Evolutionary conservation across 2,888 invertebrate species (phyloP).

Genomic region (Stomorhina lunata): DNA sequence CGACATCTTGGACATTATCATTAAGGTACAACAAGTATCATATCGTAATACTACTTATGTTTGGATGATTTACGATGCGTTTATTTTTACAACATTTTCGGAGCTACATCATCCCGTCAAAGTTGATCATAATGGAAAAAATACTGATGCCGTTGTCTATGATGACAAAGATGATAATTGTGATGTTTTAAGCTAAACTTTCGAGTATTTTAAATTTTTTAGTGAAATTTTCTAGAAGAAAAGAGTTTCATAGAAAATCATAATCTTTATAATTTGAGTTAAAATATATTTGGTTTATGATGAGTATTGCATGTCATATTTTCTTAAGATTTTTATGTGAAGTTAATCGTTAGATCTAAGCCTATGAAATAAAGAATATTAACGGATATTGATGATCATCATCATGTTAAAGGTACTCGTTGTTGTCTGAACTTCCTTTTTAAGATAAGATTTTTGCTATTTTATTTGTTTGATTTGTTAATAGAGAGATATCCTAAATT

Average conservation of each 20-base stretch:
- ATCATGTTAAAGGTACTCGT: neutral
- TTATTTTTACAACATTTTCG: slow-evolving; percentile 54
- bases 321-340: neutral
- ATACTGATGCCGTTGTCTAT: slow-evolving; percentile 12
- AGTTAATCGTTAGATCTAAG: neutral
- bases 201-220: neutral
- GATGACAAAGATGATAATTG: too few species aligned
- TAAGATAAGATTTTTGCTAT: neutral
- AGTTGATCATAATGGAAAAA: neutral
- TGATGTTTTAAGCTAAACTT: neutral
- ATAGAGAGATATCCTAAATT: too few species aligned
- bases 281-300: slow-evolving; percentile 16
- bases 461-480: slow-evolving; percentile 3
- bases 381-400: neutral
- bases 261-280: neutral
- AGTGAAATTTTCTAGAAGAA: neutral
- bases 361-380: slow-evolving; percentile 5
- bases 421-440: neutral
- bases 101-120: neutral
- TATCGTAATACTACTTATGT: slow-evolving; percentile 68
- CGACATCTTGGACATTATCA: slow-evolving; percentile 46
- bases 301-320: neutral
- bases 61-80: slow-evolving; percentile 78
- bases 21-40: slow-evolving; percentile 23
- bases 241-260: slow-evolving; percentile 3